phyloP scores from a whole-genome alignment of 2,113 vertebrate species.

The Alethe diademata region DNA sequence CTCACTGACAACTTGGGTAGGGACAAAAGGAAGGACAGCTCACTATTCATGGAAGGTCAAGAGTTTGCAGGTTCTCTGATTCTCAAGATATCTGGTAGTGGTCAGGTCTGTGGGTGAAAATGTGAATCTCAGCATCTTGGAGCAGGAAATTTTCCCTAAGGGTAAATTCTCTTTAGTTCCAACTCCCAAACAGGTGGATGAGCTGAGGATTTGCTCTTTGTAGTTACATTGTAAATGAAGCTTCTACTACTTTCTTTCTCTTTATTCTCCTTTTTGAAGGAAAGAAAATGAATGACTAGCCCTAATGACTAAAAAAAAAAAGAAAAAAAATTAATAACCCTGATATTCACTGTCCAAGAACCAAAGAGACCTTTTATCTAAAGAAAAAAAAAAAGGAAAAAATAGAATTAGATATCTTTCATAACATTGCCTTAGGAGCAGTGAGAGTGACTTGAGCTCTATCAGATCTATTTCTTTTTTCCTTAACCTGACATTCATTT shows the following conservation, averaged over 20 bases:
- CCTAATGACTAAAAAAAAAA: neutral
- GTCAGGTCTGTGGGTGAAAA: neutral
- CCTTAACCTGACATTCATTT: neutral
- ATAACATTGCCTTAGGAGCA: neutral
- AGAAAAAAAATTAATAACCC: neutral
- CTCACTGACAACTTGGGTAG: neutral
- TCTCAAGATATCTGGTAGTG: neutral
- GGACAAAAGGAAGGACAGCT: neutral
- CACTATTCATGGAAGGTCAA: neutral
- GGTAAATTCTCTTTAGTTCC: neutral
- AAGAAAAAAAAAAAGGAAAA: neutral
- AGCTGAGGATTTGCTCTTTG: neutral
- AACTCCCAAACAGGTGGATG: neutral
- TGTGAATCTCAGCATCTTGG: neutral
- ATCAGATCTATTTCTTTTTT: neutral
- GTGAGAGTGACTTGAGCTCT: neutral
- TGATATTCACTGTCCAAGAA: neutral
- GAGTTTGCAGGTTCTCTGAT: neutral
- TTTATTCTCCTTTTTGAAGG: neutral
- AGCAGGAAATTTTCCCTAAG: neutral
- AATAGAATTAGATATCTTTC: fast-evolving
- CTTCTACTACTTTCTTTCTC: neutral
- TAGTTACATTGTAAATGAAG: neutral
- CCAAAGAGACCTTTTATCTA: neutral
- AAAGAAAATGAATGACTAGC: neutral